Evolutionary conservation across 2,888 invertebrate genomes (phyloP), one percentile per base, ranked within the genome.

Genomic region (Cantharis rustica): DNA sequence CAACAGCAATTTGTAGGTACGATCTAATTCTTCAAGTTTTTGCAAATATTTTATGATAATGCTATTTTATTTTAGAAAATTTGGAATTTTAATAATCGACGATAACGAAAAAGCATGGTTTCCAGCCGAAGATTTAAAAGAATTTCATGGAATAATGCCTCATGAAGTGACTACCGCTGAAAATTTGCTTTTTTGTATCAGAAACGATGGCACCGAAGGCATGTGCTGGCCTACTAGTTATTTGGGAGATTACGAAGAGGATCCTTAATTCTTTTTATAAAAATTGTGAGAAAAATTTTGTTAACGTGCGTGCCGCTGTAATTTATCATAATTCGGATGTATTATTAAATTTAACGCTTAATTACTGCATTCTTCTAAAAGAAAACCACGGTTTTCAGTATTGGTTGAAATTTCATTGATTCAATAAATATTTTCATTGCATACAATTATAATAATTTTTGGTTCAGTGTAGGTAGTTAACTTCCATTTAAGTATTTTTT

Each of bases 21-120:
- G 70, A 61, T 0, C 11, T 0, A 16, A 2, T 11, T 15, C 5
- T n/a, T 20, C 17, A 15, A 0, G 47, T 20, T 13, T 70, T 61
- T 4, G 27, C 23, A 13, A 61, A n/a, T 1, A 26, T 47, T 75
- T 16, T 16, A 27, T 13, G 20, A 16, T 13, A 68, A 71, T 10
- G n/a, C 16, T 10, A 13, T 78, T 79, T 16, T 69, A 77, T 87
- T 89, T n/a, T 88, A 96, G 96, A 89, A 91, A 93, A 81, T 93
- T 94, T 84, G 95, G 95, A 75, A 90, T 95, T 79, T 92, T 93
- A 17, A 91, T 97, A 72, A 93, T 97, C 79, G 95, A 96, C 71
- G 96, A 96, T 84, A 95, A 95, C 77, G 96, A 96, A 85, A 95
- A 96, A 81, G 96, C 96, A 5, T 97, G 97, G 97, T 97, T 97